phyloP scores from a whole-genome alignment of 2,888 invertebrate species.

The Leptinotarsa juncta region DNA sequence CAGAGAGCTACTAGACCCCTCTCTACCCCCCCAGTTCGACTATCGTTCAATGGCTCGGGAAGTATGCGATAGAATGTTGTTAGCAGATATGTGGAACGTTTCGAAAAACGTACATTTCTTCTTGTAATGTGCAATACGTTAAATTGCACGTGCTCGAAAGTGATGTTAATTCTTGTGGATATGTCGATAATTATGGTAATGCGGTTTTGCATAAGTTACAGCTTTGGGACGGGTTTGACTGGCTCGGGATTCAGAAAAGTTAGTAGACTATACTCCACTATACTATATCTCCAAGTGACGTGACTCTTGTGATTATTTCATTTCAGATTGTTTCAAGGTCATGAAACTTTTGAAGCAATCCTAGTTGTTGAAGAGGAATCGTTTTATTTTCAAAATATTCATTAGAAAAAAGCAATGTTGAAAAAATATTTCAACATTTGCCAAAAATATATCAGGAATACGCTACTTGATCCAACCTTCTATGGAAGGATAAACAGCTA shows the following conservation, averaged over 20 bases:
- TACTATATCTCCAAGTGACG: neutral
- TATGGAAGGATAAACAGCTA: no score
- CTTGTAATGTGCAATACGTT: slow-evolving; percentile 21
- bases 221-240: neutral
- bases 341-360: no score
- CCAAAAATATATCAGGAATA: no score
- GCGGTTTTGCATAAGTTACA: slow-evolving; percentile 16
- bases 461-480: no score
- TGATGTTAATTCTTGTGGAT: slow-evolving; percentile 28
- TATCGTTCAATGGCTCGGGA: slow-evolving; percentile 30
- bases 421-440: no score
- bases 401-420: no score
- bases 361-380: no score
- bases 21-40: slow-evolving; percentile 42
- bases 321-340: no score
- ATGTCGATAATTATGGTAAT: slow-evolving; percentile 26
- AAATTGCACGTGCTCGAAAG: slow-evolving; percentile 31
- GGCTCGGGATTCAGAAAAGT: slow-evolving; percentile 5
- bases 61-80: slow-evolving; percentile 35
- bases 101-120: slow-evolving; percentile 26
- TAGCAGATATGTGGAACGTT: slow-evolving; percentile 28
- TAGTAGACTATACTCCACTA: no score
- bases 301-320: no score
- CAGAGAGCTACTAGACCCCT: slow-evolving; percentile 56
- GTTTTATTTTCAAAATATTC: no score